Evolutionary conservation across 2,113 vertebrate species (phyloP), one percentile per base, ranked within the genome.

Genomic region (Vanacampus margaritifer): DNA sequence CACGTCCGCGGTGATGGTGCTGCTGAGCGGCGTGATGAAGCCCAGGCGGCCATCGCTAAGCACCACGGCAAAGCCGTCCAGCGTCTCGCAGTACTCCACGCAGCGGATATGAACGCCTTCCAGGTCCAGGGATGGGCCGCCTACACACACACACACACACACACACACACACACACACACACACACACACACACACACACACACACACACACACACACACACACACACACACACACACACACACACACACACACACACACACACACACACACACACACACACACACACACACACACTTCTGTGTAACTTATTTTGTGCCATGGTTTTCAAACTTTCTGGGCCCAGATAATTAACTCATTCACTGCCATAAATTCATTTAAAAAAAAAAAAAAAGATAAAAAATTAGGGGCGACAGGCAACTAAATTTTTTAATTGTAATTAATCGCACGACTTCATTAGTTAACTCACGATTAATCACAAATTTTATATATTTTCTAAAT

Each of bases 61-160:
- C 23, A 99, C 96, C 67, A 95, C 95, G 46, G 96, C 97, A 77
- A 98, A 98, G 16, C 97, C 97, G 73, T 96, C 95, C 72, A 98
- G 93, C 0, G 96, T 98, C 57, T 93, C 89, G 80, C 96, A 98
- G 67, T 97, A 98, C 81, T 97, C 96, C 95, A 99, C 96, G 71
- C 96, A 94, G 78, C 80, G 84, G 81, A 99, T 91, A 64, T 95
- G 83, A 21, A 94, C 90, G 64, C 92, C 92, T 70, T 94, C 91
- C 88, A 98, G 93, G 72, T 96, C 96, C 76, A 96, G 83, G 84
- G 94, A 95, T 24, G 95, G 96, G 76, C 95, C 96, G 87, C 93
- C 92, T 92, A 57, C 12, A 67, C 12, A 80, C 35, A 72, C 24
- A 72, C 6, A 69, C 16, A 50, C 7, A 67, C 36, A 74, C 8